Evolutionary conservation across 1,140 invertebrate species (phyloP).

Genomic region (Xylocopa sonorina): DNA sequence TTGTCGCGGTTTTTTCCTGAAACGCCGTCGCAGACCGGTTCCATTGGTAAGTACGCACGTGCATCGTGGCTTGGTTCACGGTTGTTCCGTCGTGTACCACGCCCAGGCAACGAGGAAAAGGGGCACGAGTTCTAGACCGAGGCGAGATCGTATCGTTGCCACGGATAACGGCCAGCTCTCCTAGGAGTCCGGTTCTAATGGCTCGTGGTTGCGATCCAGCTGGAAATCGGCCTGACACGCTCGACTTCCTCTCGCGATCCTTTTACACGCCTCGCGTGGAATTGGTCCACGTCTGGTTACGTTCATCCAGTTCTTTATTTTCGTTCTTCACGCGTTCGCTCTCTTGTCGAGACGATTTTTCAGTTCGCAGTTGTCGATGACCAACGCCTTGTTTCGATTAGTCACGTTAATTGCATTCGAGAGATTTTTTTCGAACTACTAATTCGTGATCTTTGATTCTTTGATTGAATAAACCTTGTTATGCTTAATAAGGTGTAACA

Average conservation of each 20-base stretch:
- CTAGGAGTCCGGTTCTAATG: conserved; percentile 55
- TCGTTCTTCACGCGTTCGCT: too few species aligned
- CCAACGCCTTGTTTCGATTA: too few species aligned
- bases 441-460: too few species aligned
- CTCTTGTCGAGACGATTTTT: too few species aligned
- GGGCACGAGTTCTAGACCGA: conserved; percentile 46
- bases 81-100: conserved; percentile 55
- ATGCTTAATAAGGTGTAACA: too few species aligned
- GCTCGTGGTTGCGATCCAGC: conserved; percentile 46
- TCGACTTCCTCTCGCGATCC: conserved; percentile 2
- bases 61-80: conserved; percentile 31
- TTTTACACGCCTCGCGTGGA: too few species aligned
- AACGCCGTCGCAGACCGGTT: conserved; percentile 8
- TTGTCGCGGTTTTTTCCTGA: conserved; percentile 17
- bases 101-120: conserved; percentile 42
- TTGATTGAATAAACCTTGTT: too few species aligned
- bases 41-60: conserved; percentile 48
- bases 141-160: conserved; percentile 54
- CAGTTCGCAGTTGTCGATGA: too few species aligned
- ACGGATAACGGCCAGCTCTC: conserved; percentile 31
- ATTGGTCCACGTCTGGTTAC: too few species aligned
- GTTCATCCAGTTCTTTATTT: too few species aligned
- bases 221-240: conserved; percentile 48
- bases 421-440: too few species aligned
- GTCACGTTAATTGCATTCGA: too few species aligned